phyloP scores from a whole-genome alignment of 30 jellyfish, hydroid and myxozoan genomes.

The Hydra vulgaris region DNA sequence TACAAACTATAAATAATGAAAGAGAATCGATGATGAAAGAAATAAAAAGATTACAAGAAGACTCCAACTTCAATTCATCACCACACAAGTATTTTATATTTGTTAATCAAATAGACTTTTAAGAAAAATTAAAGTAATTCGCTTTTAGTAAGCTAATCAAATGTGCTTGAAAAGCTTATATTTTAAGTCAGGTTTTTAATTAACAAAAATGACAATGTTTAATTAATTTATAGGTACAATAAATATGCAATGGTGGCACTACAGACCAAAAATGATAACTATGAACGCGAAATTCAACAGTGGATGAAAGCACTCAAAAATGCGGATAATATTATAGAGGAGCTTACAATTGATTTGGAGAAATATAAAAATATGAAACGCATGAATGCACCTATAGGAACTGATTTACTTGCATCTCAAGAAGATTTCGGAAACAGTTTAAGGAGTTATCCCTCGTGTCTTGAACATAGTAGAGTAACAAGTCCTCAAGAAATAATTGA shows the following conservation, averaged over 20 bases:
- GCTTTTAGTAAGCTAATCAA: no score
- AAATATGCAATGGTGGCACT: conserved; percentile 82
- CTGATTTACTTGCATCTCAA: not conserved
- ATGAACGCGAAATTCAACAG: conserved; percentile 79
- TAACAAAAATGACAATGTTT: no score
- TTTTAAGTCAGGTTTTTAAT: no score
- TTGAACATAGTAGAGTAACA: not conserved
- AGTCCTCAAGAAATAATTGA: not conserved
- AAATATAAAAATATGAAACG: not conserved
- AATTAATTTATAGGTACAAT: conserved; percentile 37
- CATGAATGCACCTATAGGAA: not conserved
- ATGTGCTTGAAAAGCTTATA: no score
- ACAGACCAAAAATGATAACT: conserved; percentile 77
- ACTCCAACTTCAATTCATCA: conserved; percentile 41
- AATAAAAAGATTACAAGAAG: conserved; percentile 37
- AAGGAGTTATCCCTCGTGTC: not conserved
- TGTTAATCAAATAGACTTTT: not conserved
- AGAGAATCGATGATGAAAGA: conserved; percentile 45
- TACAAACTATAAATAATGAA: conserved; percentile 22
- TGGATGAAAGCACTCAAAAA: conserved; percentile 65
- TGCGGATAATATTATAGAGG: conserved; percentile 86
- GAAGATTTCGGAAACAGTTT: not conserved
- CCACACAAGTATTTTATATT: conserved; percentile 63
- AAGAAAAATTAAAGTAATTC: no score
- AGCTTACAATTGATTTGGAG: conserved; percentile 35